Conservation (phyloP, 2,888 invertebrate genomes). For the Thereva nobilitata region DNA sequence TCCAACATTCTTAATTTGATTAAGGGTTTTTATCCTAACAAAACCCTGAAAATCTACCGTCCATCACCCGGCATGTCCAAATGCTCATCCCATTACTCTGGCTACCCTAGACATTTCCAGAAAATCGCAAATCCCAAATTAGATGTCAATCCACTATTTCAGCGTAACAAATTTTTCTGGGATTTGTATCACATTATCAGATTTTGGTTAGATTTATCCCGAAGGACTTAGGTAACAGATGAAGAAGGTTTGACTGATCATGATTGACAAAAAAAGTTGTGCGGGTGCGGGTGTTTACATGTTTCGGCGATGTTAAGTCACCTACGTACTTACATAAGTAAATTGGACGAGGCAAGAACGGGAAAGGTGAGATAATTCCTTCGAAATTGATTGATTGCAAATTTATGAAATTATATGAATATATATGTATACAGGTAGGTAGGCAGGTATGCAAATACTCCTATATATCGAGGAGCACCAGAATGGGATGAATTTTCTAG, state of each 20-base stretch:
- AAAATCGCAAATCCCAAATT: slow-evolving; percentile 15
- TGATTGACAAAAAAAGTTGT: slow-evolving; percentile 21
- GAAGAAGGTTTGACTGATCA: slow-evolving; percentile 21
- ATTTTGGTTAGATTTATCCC: slow-evolving; percentile 4
- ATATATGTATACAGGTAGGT: no score
- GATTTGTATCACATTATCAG: slow-evolving; percentile 13
- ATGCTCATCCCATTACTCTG: no score
- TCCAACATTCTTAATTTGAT: no score
- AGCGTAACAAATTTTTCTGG: slow-evolving; percentile 4
- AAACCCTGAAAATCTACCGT: no score
- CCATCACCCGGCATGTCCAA: no score
- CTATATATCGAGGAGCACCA: background rate
- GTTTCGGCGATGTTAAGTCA: slow-evolving; percentile 1
- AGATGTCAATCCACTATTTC: slow-evolving; percentile 13
- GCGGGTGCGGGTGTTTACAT: background rate
- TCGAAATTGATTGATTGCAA: slow-evolving; percentile 27
- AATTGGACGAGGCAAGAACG: background rate
- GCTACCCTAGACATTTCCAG: background rate
- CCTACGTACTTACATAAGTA: background rate
- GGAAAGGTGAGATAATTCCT: slow-evolving; percentile 8
- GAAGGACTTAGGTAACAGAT: background rate
- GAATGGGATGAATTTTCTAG: background rate
- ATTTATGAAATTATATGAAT: slow-evolving; percentile 13
- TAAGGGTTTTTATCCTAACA: no score
- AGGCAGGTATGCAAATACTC: background rate